A percentile compares a stretch with the other conserved stretches of the same genome.
phyloP scores from a whole-genome alignment of 2,888 invertebrate species.

The Xestoiulus laeticollis region DNA sequence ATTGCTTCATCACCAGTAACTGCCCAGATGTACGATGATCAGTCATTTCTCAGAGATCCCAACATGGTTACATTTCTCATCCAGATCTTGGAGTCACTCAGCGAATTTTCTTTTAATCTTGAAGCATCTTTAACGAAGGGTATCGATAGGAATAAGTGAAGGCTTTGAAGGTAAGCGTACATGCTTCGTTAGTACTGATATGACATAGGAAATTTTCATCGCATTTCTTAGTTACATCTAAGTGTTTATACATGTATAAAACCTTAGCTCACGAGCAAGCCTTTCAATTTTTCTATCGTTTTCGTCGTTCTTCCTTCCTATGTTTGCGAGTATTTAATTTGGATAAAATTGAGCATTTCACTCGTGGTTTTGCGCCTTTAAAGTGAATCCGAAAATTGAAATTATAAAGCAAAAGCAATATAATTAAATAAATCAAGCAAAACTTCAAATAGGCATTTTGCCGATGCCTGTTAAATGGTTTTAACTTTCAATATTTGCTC shows the following conservation, averaged over 20 bases:
- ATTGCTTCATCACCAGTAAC: slow-evolving; percentile 91
- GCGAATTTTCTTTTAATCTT: slow-evolving; percentile 77
- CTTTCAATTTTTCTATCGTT: neutral
- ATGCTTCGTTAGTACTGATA: neutral
- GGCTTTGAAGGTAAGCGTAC: neutral
- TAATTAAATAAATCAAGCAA: neutral
- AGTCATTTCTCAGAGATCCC: slow-evolving; percentile 89
- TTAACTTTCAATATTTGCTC: neutral
- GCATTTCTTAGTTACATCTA: neutral
- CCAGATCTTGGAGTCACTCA: slow-evolving; percentile 88
- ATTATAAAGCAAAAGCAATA: neutral
- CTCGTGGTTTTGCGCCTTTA: neutral
- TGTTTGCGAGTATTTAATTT: neutral
- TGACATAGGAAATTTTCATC: neutral
- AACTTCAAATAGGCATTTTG: neutral
- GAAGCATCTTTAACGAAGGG: slow-evolving; percentile 64
- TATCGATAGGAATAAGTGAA: slow-evolving; percentile 32
- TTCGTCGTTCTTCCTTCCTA: neutral
- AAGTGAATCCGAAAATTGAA: neutral
- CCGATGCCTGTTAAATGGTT: neutral
- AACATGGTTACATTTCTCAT: slow-evolving; percentile 86
- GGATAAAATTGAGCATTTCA: neutral
- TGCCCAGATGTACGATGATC: slow-evolving; percentile 93
- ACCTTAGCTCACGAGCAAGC: neutral
- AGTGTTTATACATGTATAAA: neutral